Conservation (phyloP, 2,113 vertebrate genomes). For the Chaetops frenatus region DNA sequence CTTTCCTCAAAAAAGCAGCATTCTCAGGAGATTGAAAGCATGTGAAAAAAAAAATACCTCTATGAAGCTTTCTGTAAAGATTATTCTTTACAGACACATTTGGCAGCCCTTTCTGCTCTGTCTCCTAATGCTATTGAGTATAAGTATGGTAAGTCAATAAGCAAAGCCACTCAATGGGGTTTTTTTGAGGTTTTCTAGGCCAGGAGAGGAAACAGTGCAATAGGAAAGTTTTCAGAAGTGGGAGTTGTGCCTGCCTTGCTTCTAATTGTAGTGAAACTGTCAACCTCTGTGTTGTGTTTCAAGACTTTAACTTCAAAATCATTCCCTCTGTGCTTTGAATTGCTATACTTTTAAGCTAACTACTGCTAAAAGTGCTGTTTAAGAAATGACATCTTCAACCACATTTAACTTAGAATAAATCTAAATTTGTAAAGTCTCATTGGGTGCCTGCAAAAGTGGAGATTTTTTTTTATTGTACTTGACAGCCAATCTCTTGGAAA, state of each 20-base stretch:
- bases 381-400: constrained; percentile 74
- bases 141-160: constrained; percentile 18
- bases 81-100: constrained; percentile 14
- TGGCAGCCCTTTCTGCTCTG: constrained; percentile 2
- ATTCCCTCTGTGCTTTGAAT: constrained; percentile 66
- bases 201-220: constrained; percentile 20
- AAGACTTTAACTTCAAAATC: constrained; percentile 73
- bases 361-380: constrained; percentile 73
- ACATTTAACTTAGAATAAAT: constrained; percentile 62
- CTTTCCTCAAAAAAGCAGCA: constrained; percentile 7
- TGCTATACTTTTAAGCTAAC: constrained; percentile 73
- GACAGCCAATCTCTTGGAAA: constrained; percentile 69
- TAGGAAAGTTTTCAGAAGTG: constrained; percentile 58
- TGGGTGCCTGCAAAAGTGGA: constrained; percentile 47
- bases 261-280: constrained; percentile 68
- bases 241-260: constrained; percentile 50
- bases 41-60: background rate
- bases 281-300: constrained; percentile 60
- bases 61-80: constrained; percentile 1
- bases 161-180: background rate
- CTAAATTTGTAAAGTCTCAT: constrained; percentile 67
- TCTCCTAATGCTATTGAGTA: background rate
- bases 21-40: constrained; percentile 21
- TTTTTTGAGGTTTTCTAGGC: constrained; percentile 33
- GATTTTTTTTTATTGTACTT: constrained; percentile 29